Conservation (phyloP, 2,888 invertebrate genomes). For the Xylota segnis region DNA sequence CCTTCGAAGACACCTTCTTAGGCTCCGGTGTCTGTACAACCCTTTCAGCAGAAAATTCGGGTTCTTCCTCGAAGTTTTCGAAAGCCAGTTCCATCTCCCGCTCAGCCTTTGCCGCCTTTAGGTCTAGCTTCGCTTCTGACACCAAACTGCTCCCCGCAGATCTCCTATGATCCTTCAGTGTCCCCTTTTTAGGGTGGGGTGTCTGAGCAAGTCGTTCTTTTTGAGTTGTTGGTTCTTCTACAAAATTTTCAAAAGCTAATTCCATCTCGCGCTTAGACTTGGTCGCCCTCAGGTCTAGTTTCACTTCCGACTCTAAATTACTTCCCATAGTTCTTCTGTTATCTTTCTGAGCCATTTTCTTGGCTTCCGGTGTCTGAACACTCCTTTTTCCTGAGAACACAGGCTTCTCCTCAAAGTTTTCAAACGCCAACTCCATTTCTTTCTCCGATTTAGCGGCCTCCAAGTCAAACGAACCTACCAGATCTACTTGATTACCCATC, state of each 20-base stretch:
- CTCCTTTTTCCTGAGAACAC: neutral
- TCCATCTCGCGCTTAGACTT: conserved; percentile 39
- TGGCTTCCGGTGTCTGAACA: conserved; percentile 13
- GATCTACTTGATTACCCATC: neutral
- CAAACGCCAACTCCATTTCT: conserved; percentile 49
- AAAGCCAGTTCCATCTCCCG: conserved; percentile 52
- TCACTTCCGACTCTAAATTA: neutral
- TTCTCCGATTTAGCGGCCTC: conserved; percentile 15
- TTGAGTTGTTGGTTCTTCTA: conserved; percentile 21
- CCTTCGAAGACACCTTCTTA: neutral
- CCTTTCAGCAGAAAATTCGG: neutral
- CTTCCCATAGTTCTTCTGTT: conserved; percentile 37
- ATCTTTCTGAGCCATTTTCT: conserved; percentile 5
- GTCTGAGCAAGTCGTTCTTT: conserved; percentile 16
- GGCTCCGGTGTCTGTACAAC: conserved; percentile 35
- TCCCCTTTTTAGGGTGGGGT: conserved; percentile 15
- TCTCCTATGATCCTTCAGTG: conserved; percentile 32
- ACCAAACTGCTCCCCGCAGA: conserved; percentile 34
- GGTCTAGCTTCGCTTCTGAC: conserved; percentile 16
- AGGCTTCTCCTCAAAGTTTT: conserved; percentile 51
- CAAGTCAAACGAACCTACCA: neutral
- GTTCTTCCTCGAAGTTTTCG: conserved; percentile 63
- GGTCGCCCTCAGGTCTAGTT: conserved; percentile 29
- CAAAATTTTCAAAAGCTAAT: conserved; percentile 49
- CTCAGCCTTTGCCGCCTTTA: conserved; percentile 33